phyloP scores from a whole-genome alignment of 2,888 invertebrate species.

The Cryptosula pallasiana region DNA sequence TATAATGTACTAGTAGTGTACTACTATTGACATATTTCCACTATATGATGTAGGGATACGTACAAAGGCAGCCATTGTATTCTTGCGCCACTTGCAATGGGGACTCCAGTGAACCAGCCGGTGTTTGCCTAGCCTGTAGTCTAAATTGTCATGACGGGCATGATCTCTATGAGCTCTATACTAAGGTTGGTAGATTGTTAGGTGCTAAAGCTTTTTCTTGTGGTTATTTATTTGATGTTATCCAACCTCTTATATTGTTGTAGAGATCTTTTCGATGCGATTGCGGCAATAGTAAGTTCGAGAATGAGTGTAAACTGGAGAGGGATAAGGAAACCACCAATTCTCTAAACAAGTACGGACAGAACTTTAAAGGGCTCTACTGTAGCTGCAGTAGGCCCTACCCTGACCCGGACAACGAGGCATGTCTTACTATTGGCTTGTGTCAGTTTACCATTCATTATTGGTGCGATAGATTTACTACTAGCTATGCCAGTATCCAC shows the following conservation, averaged over 20 bases:
- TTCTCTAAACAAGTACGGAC: conserved; percentile 70
- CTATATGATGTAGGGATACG: conserved; percentile 85
- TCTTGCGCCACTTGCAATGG: conserved; percentile 82
- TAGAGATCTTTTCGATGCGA: conserved; percentile 85
- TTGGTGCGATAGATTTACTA: too few species aligned
- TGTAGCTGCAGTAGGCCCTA: conserved; percentile 88
- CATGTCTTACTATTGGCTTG: too few species aligned
- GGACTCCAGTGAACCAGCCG: conserved; percentile 60
- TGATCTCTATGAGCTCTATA: conserved; percentile 89
- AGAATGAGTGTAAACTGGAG: conserved; percentile 27
- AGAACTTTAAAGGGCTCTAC: conserved; percentile 88
- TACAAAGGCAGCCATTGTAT: conserved; percentile 87
- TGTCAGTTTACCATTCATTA: too few species aligned
- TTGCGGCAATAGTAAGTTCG: conserved; percentile 68
- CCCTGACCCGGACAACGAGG: conserved; percentile 78
- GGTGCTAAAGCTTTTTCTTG: too few species aligned
- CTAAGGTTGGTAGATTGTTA: too few species aligned
- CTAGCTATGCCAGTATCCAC: too few species aligned
- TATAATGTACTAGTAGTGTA: too few species aligned
- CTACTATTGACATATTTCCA: too few species aligned
- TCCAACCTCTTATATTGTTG: too few species aligned
- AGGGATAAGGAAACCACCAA: conserved; percentile 64
- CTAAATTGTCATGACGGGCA: conserved; percentile 92
- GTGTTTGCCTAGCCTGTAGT: conserved; percentile 89
- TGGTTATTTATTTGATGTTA: too few species aligned